Base-by-base conservation (phyloP, 2,113 vertebrate genomes). In the Colaptes auratus region DNA sequence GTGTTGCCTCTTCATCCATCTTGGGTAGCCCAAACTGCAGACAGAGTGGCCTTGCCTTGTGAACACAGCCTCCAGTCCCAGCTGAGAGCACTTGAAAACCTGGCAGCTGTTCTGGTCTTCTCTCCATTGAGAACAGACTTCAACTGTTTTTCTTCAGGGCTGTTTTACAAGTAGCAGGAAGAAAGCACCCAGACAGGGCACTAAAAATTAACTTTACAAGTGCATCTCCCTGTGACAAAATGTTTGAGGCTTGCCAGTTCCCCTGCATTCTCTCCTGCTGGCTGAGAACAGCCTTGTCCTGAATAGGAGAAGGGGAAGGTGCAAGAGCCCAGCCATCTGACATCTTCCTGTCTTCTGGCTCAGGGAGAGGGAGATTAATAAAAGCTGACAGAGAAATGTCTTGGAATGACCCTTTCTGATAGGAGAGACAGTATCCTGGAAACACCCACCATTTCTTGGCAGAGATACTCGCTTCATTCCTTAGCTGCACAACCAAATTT, bases 381-480 rank as follows among this genome's bases (percentile, higher is more conserved):
- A 89, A 89, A 94, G 78, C 81, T 86, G 80, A 58, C 89, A 91
- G 63, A 90, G 72, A 86, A 95, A 73, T 88, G 83, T 72, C 73
- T 94, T 53, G 63, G 76, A 94, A 89, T 77, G 75, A 95, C 91
- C 81, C 86, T 86, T 93, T 90, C 74, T 89, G 73, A 88, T 60
- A 86, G 82, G 65, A 76, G 42, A 90, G 70, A 60, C 61, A 69
- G 55, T n/a, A 89, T 93, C 72, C 75, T 94, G 94, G 78, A 91
- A 95, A 96, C 69, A 72, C 56, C 72, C 78, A 53, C 83, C 60
- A 42, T 30, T 92, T 86, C 18, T 74, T 88, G 86, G 95, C 91
- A 90, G 28, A 74, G n/a, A 72, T n/a, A 66, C 42, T 81, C 15
- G 16, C 28, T 93, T 74, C 72, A 42, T 86, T 91, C 56, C 83